phyloP scores from a whole-genome alignment of 2,888 invertebrate species.

The Omphaloscelis lunosa region DNA sequence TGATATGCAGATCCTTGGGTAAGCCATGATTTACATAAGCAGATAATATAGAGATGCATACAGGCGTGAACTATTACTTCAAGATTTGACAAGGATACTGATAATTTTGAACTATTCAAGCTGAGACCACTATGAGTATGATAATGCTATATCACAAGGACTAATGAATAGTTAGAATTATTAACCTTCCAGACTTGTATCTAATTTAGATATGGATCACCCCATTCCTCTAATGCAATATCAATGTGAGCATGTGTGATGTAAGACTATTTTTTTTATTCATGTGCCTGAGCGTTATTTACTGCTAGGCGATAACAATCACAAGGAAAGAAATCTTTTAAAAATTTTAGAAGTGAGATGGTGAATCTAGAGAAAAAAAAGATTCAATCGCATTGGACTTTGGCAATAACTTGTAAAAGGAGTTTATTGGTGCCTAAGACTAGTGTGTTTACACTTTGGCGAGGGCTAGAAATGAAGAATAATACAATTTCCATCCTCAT shows the following conservation, averaged over 20 bases:
- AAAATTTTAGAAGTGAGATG: slow-evolving; percentile 51
- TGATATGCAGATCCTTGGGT: slow-evolving; percentile 56
- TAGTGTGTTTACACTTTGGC: slow-evolving; percentile 59
- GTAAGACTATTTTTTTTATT: slow-evolving; percentile 52
- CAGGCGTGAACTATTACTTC: slow-evolving; percentile 53
- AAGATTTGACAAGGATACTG: slow-evolving; percentile 59
- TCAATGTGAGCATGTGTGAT: slow-evolving; percentile 57
- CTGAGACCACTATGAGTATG: slow-evolving; percentile 56
- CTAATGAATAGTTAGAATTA: slow-evolving; percentile 63
- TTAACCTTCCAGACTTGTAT: slow-evolving; percentile 58
- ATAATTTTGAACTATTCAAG: slow-evolving; percentile 61
- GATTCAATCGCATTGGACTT: slow-evolving; percentile 57
- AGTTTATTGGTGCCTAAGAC: slow-evolving; percentile 53
- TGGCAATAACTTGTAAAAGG: slow-evolving; percentile 54
- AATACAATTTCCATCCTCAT: slow-evolving; percentile 63
- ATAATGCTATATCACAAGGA: slow-evolving; percentile 56
- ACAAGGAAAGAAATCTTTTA: slow-evolving; percentile 48
- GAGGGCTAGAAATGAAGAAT: slow-evolving; percentile 61
- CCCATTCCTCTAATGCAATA: slow-evolving; percentile 49
- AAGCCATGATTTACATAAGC: slow-evolving; percentile 60
- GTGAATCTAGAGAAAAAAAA: slow-evolving; percentile 53
- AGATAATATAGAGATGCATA: slow-evolving; percentile 55
- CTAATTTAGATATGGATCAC: slow-evolving; percentile 58
- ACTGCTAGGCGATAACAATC: slow-evolving; percentile 46
- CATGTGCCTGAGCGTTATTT: slow-evolving; percentile 42